phyloP scores from a whole-genome alignment of 2,113 vertebrate species.

The Tragulus kanchil region DNA sequence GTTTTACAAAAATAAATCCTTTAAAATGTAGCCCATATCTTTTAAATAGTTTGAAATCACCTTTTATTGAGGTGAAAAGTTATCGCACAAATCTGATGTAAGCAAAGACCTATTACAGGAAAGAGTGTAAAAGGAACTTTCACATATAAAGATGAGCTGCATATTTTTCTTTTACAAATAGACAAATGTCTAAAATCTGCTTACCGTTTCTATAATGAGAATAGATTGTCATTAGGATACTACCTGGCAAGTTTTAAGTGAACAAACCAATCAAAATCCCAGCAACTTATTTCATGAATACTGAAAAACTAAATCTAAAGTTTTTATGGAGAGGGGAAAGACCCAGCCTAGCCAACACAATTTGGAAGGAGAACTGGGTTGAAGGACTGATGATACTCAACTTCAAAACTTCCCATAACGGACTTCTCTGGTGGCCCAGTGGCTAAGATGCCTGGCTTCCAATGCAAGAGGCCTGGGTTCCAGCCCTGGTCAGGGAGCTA shows the following conservation, averaged over 20 bases:
- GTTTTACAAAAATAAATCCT: constrained; percentile 27
- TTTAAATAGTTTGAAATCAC: constrained; percentile 1
- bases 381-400: not conserved
- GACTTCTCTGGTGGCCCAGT: no score
- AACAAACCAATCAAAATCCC: not conserved
- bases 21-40: not conserved
- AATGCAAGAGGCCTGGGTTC: no score
- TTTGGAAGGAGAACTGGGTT: not conserved
- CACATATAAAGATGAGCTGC: not conserved
- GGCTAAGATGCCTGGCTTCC: no score
- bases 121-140: constrained; percentile 40
- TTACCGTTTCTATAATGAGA: not conserved
- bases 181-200: constrained; percentile 8
- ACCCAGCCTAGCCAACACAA: not conserved
- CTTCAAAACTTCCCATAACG: not conserved
- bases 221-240: not conserved
- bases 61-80: not conserved
- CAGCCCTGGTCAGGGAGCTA: no score
- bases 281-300: not conserved
- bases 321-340: not conserved
- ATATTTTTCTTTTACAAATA: constrained; percentile 10
- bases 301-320: not conserved
- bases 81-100: not conserved
- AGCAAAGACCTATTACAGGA: not conserved
- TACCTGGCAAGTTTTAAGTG: not conserved